Evolutionary conservation across 2,888 invertebrate genomes (phyloP), one percentile per base, ranked within the genome.

Genomic region (Eupeodes latifasciatus): DNA sequence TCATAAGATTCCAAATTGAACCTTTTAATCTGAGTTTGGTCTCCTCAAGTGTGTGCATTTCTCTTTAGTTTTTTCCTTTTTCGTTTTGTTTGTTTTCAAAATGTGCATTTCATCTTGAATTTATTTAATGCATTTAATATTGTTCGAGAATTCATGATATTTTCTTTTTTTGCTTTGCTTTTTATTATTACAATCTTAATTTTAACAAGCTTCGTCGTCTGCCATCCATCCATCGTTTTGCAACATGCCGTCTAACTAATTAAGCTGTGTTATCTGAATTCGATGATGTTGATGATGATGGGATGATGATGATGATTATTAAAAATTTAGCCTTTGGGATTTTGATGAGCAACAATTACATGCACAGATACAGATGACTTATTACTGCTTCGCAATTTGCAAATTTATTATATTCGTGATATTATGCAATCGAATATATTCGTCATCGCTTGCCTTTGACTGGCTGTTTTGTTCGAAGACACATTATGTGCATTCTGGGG

Each of bases 271-370:
- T 79, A 84, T 84, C 79, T 79, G 47, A 79, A 74, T 66, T 69
- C 76, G 64, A 80, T 79, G 75, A 71, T 72, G 47, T 72, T 66
- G 16, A 62, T 61, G 62, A 76, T 27, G 27, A 27, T 27, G 27
- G 74, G 61, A 62, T 69, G 62, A 80, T 82, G 75, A 69, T 57
- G 57, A 72, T 27, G 14, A 62, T 61, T 57, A 76, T 72, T 59
- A 72, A 47, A 57, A 57, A 27, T 66, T 44, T 40, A 27, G 40
- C 47, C 62, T 53, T 74, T 66, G 66, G 64, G 61, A 81, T 81
- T 36, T 81, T 67, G 57, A 86, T 47, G 51, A 79, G 66, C 75
- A 83, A 67, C 66, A 87, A 87, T 87, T 87, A 80, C 64, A 83
- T 74, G 66, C 80, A 80, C 84, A 77, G 66, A 83, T 83, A 67